Evolutionary conservation across 2,888 invertebrate genomes (phyloP), one percentile per base, ranked within the genome.

Genomic region (Chalcosyrphus nemorum): DNA sequence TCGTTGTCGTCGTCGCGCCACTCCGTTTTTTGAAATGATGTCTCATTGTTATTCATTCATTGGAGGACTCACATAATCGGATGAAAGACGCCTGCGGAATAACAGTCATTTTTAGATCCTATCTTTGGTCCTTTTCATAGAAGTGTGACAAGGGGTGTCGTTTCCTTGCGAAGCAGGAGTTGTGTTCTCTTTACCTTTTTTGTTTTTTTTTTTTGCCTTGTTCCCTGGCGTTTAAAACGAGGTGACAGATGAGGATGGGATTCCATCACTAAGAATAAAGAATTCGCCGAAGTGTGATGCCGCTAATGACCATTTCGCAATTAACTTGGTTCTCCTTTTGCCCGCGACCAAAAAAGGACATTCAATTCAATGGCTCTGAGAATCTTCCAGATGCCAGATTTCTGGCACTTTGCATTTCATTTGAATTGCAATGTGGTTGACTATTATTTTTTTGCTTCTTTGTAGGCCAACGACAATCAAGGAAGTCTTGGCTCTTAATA

Each of bases 11-110:
- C 47, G 9, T n/a, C 45, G n/a, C 15, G 38, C 38, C 54, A 32
- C n/a, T 78, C 47, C 66, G 32, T 4, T 24, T 4, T 24, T 52
- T 74, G 41, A 63, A 63, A 70, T 52, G 66, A 57, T 59, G 72
- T 72, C 77, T 82, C 78, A 82, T 82, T 82, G 82, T 82, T 82
- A 82, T 82, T 82, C 78, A 82, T 78, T 82, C 82, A 74, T 78
- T 77, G 54, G 61, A 78, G 78, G 68, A 66, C 78, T 68, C 72
- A 56, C 50, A 78, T 82, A 82, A 82, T 82, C 82, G 82, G 82
- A 82, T 82, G 77, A 82, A 74, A 61, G 72, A 78, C 82, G 77
- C 82, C 77, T 56, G 59, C 72, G 61, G 82, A 72, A 78, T 82
- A 72, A 56, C 72, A 78, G 82, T 82, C 77, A 82, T 78, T 82